These are phyloP conservation scores for Calliphora vomitoria DNA, from an alignment of 2,888 invertebrate genomes.

Conservation along the genomic window DNA sequence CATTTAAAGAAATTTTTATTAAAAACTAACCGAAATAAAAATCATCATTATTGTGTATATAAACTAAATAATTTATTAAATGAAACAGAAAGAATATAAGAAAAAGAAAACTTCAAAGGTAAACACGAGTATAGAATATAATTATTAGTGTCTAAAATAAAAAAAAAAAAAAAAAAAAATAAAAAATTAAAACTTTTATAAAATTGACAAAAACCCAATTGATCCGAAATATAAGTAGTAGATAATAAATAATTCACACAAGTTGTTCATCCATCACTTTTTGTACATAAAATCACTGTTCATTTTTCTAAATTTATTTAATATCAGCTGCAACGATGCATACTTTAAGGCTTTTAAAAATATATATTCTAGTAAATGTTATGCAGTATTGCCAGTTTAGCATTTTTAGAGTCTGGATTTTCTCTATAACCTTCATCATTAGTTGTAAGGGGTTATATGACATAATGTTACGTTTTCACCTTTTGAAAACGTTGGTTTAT, in stretches of 20 bases:
- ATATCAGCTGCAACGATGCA: no score
- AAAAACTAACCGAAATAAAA: neutral
- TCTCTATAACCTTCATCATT: no score
- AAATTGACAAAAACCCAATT: conserved; percentile 13
- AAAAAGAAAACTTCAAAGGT: neutral
- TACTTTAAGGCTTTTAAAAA: no score
- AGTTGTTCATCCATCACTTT: neutral
- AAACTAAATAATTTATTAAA: conserved; percentile 12
- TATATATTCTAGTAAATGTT: no score
- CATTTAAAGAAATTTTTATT: conserved; percentile 66
- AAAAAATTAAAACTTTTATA: conserved; percentile 50
- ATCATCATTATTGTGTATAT: conserved; percentile 42
- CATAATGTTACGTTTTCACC: no score
- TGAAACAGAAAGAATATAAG: neutral
- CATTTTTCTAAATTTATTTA: no score
- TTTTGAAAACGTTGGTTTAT: no score
- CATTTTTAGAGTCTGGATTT: no score
- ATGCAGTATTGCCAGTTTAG: no score
- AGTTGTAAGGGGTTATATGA: no score
- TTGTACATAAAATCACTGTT: neutral
- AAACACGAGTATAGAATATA: conserved; percentile 40
- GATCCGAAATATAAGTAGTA: neutral
- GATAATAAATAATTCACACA: conserved; percentile 1
- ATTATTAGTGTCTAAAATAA: conserved; percentile 61
- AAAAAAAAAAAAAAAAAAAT: conserved; percentile 19